A percentile compares a stretch with the other conserved stretches of the same genome.
Conservation (phyloP, 2,113 vertebrate genomes). For the Nothobranchius furzeri region DNA sequence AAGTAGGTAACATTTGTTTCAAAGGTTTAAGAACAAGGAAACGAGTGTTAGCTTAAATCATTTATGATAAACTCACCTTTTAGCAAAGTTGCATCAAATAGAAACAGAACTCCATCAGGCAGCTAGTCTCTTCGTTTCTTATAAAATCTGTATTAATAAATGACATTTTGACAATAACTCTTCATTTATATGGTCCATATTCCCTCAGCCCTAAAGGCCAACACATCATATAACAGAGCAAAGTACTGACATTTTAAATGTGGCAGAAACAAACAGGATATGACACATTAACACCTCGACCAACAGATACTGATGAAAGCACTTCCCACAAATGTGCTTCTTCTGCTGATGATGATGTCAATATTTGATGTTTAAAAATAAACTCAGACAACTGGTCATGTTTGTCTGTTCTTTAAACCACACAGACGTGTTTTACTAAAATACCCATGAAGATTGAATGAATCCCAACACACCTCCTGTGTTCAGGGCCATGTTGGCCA, state of each 20-base stretch:
- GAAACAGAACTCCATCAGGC: too few relatives aligned
- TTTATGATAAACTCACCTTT: too few relatives aligned
- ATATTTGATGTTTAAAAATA: neutral
- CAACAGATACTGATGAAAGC: neutral
- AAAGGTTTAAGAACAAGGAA: too few relatives aligned
- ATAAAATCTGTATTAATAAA: conserved; percentile 10
- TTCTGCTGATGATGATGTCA: neutral
- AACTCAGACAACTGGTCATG: neutral
- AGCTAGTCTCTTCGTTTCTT: neutral
- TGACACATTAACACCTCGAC: neutral
- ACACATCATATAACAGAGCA: neutral
- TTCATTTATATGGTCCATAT: neutral
- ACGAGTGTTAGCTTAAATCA: too few relatives aligned
- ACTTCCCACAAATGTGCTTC: neutral
- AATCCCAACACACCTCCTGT: too few relatives aligned
- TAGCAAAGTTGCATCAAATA: too few relatives aligned
- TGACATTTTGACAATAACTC: neutral
- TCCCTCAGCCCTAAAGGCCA: neutral
- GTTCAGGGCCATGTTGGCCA: too few relatives aligned
- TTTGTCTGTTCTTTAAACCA: too few relatives aligned
- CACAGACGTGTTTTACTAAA: too few relatives aligned
- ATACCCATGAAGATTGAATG: too few relatives aligned
- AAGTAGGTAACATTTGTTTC: too few relatives aligned
- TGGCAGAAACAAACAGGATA: neutral
- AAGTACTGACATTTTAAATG: neutral